Evolutionary conservation across 1,140 invertebrate genomes (phyloP).

Genomic region (Dendroctonus ponderosae): DNA sequence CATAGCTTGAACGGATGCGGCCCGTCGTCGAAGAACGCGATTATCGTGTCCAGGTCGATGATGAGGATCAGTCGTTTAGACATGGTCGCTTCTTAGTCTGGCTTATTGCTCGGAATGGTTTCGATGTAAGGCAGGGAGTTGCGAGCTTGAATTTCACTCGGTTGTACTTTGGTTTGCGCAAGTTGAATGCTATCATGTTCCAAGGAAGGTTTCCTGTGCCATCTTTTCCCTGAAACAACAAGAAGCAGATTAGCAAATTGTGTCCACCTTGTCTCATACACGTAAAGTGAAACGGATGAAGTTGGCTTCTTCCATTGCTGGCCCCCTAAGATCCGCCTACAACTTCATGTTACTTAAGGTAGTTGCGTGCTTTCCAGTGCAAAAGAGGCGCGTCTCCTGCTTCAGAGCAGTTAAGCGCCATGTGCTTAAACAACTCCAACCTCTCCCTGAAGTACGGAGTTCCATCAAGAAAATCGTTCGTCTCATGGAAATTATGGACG

Average conservation of each 20-base stretch:
- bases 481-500: too few relatives aligned
- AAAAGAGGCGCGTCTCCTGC: too few relatives aligned
- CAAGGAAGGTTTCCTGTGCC: neutral
- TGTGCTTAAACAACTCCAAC: too few relatives aligned
- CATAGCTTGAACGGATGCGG: conserved; percentile 17
- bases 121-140: conserved; percentile 25
- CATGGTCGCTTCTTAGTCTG: conserved; percentile 38
- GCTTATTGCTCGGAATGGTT: conserved; percentile 34
- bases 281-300: too few relatives aligned
- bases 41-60: conserved; percentile 51
- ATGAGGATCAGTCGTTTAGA: conserved; percentile 48
- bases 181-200: conserved; percentile 37
- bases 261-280: neutral
- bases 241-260: neutral
- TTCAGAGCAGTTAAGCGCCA: too few relatives aligned
- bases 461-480: too few relatives aligned
- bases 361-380: neutral
- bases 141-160: conserved; percentile 37
- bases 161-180: conserved; percentile 36
- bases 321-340: too few relatives aligned
- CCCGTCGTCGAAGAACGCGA: conserved; percentile 30
- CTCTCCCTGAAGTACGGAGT: too few relatives aligned
- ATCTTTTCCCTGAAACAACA: conserved; percentile 35
- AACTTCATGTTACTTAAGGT: neutral
- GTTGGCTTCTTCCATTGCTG: too few relatives aligned